Conservation (phyloP, 2,888 invertebrate species). For the Drosophila phalerata region DNA sequence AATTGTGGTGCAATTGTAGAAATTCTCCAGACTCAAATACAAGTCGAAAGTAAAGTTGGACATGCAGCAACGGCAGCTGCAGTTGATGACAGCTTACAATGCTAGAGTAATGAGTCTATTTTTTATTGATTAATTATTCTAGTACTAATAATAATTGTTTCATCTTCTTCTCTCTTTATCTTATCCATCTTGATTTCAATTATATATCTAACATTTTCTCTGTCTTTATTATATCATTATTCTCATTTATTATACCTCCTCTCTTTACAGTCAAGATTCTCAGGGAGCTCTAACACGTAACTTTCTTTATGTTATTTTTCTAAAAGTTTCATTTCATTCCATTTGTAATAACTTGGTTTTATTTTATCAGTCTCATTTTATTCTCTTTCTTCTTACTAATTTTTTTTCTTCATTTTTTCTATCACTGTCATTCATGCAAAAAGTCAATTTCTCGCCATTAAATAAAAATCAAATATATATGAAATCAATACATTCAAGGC, state of each 20-base stretch:
- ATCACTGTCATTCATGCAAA: conserved; percentile 32
- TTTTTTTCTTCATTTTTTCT: conserved; percentile 12
- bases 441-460: conserved; percentile 60
- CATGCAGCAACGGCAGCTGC: conserved; percentile 1
- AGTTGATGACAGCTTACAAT: neutral
- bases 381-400: neutral
- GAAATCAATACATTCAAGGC: conserved; percentile 65
- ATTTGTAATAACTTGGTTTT: neutral
- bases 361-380: neutral
- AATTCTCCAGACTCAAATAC: conserved; percentile 6
- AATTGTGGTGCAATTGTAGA: conserved; percentile 30
- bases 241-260: neutral
- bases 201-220: neutral
- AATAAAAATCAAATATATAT: conserved; percentile 67
- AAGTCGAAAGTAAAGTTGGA: neutral
- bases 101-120: neutral
- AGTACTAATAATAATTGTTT: neutral
- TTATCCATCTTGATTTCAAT: neutral
- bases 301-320: neutral
- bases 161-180: neutral
- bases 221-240: neutral
- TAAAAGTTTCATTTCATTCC: neutral
- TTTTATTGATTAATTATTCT: conserved; percentile 2
- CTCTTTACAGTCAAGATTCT: neutral
- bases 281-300: neutral